Base-by-base conservation (phyloP, 2,888 invertebrate species). In the Thecophora atra region DNA sequence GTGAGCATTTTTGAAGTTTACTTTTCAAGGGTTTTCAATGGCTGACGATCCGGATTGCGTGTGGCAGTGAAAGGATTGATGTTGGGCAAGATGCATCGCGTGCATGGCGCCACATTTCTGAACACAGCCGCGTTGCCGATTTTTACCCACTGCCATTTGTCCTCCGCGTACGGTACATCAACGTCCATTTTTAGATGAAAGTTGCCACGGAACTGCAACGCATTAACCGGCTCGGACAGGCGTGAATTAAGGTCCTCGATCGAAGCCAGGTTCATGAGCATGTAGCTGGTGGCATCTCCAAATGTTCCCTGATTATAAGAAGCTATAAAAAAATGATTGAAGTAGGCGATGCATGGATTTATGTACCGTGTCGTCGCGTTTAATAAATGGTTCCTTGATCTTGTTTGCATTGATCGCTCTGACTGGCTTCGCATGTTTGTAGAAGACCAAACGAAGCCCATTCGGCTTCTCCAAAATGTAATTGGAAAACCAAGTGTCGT, bases 401-500 rank as follows among this genome's bases (percentile, higher is more conserved):
- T 76, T 83, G 72, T 71, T 83, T 70, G 72, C 84, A 81, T 62
- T 81, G 54, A 63, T 79, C 2, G 71, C 47, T 21, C 81, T 78
- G 1, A 81, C 77, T 28, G 89, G 85, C 54, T 81, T 78, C 2
- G 86, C 81, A 76, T 88, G 82, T 1, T 91, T 89, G 81, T 91
- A 91, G 80, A 91, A 90, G 3, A 90, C 91, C 66, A 92, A 84
- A 64, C 89, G 88, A 58, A 89, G 85, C 5, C 88, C 90, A 0
- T 79, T 80, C 13, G 88, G 85, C 63, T 89, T 86, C 67, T 87
- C 87, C 3, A 83, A 67, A 64, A 86, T 79, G 24, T 28, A 81
- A 62, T 87, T 88, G 0, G 92, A 91, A 79, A 95, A 88, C 95
- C 95, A 95, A 70, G 90, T 89, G 21, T 92, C 90, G 15, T 89